phyloP scores from a whole-genome alignment of 2,113 vertebrate genomes.

The Gopherus evgoodei region DNA sequence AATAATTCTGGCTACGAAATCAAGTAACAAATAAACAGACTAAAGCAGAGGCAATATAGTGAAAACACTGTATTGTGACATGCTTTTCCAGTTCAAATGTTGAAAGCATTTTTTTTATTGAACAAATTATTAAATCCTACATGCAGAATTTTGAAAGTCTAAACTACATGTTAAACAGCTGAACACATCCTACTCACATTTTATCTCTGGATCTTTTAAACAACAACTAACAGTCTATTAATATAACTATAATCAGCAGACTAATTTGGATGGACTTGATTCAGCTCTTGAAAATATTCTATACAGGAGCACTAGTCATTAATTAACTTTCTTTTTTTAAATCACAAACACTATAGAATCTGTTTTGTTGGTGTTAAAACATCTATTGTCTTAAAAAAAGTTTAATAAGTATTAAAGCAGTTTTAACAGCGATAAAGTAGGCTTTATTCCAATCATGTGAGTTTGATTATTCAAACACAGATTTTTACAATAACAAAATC shows the following conservation, averaged over 20 bases:
- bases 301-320: constrained; percentile 78
- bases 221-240: constrained; percentile 82
- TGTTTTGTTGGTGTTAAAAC: constrained; percentile 77
- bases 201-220: constrained; percentile 82
- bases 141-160: constrained; percentile 87
- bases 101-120: constrained; percentile 84
- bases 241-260: constrained; percentile 82
- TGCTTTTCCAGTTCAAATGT: constrained; percentile 83
- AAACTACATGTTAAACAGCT: constrained; percentile 85
- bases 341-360: constrained; percentile 83
- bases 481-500: constrained; percentile 77
- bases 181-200: constrained; percentile 88
- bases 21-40: constrained; percentile 78
- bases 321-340: constrained; percentile 68
- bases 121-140: constrained; percentile 87
- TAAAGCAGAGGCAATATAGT: constrained; percentile 74
- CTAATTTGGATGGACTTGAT: constrained; percentile 74
- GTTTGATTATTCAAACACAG: constrained; percentile 70
- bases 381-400: constrained; percentile 80
- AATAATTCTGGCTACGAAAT: constrained; percentile 25
- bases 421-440: constrained; percentile 76
- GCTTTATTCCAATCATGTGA: constrained; percentile 77
- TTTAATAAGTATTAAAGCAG: constrained; percentile 81
- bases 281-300: constrained; percentile 79
- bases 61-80: constrained; percentile 84